Evolutionary conservation across 2,888 invertebrate genomes (phyloP).

Genomic region (Nomada flava): DNA sequence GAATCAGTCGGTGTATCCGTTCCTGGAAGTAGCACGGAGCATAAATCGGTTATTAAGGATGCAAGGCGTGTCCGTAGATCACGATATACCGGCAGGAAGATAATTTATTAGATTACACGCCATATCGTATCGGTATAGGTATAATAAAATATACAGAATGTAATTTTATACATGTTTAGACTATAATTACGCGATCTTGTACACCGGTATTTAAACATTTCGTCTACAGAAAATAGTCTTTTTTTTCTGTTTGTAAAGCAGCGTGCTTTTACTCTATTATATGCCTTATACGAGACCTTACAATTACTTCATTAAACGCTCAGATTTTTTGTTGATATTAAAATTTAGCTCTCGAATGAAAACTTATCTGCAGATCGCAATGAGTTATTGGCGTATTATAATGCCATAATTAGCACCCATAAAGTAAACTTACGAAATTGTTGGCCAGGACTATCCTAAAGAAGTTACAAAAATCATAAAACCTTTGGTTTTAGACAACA

Average conservation of each 20-base stretch:
- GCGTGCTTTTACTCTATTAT: neutral
- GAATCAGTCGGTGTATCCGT: constrained; percentile 16
- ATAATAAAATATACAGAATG: constrained; percentile 31
- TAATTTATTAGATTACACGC: constrained; percentile 35
- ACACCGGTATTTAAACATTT: constrained; percentile 28
- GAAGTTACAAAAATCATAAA: too few species aligned
- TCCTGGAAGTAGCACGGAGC: constrained; percentile 39
- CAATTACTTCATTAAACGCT: constrained; percentile 20
- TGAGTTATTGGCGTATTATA: neutral
- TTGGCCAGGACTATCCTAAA: too few species aligned
- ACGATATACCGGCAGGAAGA: constrained; percentile 25
- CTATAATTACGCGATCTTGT: constrained; percentile 26
- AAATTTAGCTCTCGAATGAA: neutral
- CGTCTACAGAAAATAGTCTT: neutral
- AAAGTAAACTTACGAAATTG: constrained; percentile 2
- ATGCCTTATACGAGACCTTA: constrained; percentile 17
- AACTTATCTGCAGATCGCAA: neutral
- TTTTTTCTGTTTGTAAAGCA: constrained; percentile 6
- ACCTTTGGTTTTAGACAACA: too few species aligned
- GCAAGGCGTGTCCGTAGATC: constrained; percentile 32
- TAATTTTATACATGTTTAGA: constrained; percentile 22
- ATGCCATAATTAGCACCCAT: neutral
- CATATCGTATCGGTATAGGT: constrained; percentile 7
- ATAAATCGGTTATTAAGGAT: constrained; percentile 44
- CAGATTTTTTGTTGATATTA: too few species aligned